Evolutionary conservation across 2,797 vertebrate genomes (phyloP).

Genomic region (Babyrousa celebensis): DNA sequence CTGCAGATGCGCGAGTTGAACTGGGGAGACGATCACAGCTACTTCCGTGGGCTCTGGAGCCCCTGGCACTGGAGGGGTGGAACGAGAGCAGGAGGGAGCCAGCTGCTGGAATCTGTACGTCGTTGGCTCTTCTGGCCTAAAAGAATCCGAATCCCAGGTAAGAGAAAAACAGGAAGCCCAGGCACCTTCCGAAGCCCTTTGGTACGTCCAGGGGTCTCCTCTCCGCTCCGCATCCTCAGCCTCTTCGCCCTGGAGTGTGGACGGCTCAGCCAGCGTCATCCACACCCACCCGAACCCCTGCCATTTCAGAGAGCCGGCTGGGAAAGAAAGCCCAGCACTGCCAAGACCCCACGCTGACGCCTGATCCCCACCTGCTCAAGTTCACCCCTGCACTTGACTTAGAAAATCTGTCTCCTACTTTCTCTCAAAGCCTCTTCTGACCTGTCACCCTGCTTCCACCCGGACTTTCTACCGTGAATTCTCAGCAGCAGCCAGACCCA

Average conservation of each 20-base stretch:
- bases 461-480: no score
- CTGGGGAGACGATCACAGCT: background rate
- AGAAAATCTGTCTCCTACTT: background rate
- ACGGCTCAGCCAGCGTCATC: background rate
- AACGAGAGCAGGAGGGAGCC: background rate
- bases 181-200: background rate
- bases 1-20: background rate
- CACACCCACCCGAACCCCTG: background rate
- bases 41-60: background rate
- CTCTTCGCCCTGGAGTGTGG: background rate
- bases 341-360: background rate
- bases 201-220: rapidly evolving
- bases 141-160: background rate
- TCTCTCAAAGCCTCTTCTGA: background rate
- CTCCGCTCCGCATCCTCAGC: no score
- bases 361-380: background rate
- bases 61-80: background rate
- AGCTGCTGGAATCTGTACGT: background rate
- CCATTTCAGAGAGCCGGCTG: background rate
- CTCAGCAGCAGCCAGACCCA: background rate
- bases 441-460: background rate
- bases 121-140: background rate
- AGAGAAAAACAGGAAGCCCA: background rate
- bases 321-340: background rate
- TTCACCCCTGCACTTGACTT: background rate